Evolutionary conservation across 2,888 invertebrate genomes (phyloP).

Genomic region (Cinara cedri): DNA sequence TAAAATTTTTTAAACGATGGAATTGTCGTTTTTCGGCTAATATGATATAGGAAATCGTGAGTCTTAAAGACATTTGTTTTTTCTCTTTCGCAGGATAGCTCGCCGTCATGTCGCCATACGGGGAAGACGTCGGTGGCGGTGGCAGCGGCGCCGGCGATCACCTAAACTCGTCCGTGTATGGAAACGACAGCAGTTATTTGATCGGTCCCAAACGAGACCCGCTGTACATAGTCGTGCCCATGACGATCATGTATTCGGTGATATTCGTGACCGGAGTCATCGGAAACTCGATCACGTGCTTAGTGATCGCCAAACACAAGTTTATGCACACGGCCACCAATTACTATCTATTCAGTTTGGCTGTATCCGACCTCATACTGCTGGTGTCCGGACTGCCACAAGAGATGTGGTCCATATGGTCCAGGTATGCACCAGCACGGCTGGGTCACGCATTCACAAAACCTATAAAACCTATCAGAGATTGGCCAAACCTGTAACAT

Average conservation of each 20-base stretch:
- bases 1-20: no score
- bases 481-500: no score
- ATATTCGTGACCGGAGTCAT: conserved; percentile 80
- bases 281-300: conserved; percentile 83
- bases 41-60: no score
- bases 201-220: conserved; percentile 64
- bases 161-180: neutral
- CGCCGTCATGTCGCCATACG: neutral
- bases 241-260: conserved; percentile 77
- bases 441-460: no score
- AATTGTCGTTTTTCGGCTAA: no score
- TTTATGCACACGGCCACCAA: conserved; percentile 84
- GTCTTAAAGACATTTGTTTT: no score
- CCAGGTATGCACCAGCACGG: conserved; percentile 63
- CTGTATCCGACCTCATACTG: conserved; percentile 80
- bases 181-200: neutral
- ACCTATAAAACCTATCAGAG: no score
- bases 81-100: no score
- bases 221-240: conserved; percentile 72
- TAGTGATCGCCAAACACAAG: conserved; percentile 81
- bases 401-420: conserved; percentile 81
- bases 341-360: conserved; percentile 83
- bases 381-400: conserved; percentile 81
- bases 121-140: neutral
- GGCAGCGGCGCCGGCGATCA: neutral